Evolutionary conservation across 2,797 vertebrate species (phyloP), one percentile per base, ranked within the genome.

Genomic region (Karalla daura): DNA sequence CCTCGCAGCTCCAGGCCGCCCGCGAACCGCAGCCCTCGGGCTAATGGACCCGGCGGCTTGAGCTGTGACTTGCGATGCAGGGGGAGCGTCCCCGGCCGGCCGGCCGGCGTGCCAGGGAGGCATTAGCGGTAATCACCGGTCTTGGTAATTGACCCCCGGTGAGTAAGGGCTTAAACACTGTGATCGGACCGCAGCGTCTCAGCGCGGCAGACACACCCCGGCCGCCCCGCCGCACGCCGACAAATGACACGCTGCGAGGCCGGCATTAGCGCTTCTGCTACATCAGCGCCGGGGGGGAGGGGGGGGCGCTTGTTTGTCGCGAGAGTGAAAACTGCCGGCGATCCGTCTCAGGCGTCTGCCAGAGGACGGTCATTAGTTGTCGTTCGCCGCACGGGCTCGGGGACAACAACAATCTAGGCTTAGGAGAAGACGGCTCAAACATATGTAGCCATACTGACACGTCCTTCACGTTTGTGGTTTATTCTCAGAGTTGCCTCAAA

Each of bases 81-180:
- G 61, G 32, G 50, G 71, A 81, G 59, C 30, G 33, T 80, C 72
- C 62, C n/a, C n/a, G n/a, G n/a, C n/a, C 73, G 71, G 32, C 63
- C 78, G 55, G 69, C 58, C 77, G 47, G 66, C 69, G 68, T 79
- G 76, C 71, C 81, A 73, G 47, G 66, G 73, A 60, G 59, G 83
- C 71, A 84, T 89, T 91, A 83, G 58, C 65, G 74, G 70, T 92
- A 91, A 92, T 90, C 74, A 89, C 79, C 81, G 76, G 79, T 88
- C 74, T 89, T 70, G 62, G 67, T 93, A 93, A 92, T 85, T 91
- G 88, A 80, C 74, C 80, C 74, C 80, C 74, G 66, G 30, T 88
- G 81, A 86, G 89, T 76, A 90, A 88, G 60, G 78, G 85, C 72
- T 88, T 92, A 90, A 91, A 91, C 64, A 92, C 88, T 90, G 87